Evolutionary conservation across 2,113 vertebrate species (phyloP).

Genomic region (Rafetus swinhoei): DNA sequence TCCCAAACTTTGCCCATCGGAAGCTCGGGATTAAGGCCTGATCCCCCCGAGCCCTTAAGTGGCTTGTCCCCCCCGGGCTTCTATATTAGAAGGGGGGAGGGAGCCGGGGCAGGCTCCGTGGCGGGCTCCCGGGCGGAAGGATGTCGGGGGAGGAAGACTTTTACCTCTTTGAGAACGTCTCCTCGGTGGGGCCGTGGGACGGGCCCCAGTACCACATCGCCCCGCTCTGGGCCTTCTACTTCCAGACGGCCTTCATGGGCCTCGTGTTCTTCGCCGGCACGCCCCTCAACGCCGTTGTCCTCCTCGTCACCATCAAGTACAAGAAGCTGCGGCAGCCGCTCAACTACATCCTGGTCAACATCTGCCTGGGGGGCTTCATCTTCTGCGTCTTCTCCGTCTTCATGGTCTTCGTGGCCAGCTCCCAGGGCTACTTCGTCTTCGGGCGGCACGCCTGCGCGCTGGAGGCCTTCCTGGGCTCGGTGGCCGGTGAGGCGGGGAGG

Average conservation of each 20-base stretch:
- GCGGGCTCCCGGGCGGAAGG: background rate
- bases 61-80: constrained; percentile 37
- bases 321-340: constrained; percentile 85
- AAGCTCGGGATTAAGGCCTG: constrained; percentile 52
- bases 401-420: constrained; percentile 79
- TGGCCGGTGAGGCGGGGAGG: constrained; percentile 42
- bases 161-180: constrained; percentile 84
- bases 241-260: constrained; percentile 86
- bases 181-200: constrained; percentile 81
- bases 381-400: constrained; percentile 81
- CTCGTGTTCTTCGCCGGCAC: constrained; percentile 80
- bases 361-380: constrained; percentile 81
- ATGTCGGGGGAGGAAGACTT: constrained; percentile 83
- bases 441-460: constrained; percentile 78
- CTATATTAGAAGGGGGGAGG: constrained; percentile 51
- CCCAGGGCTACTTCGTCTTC: constrained; percentile 83
- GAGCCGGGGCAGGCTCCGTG: background rate
- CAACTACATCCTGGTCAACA: constrained; percentile 88
- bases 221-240: constrained; percentile 83
- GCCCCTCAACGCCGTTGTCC: constrained; percentile 80
- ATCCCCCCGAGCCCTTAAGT: constrained; percentile 45
- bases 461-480: constrained; percentile 78
- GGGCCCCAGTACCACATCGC: constrained; percentile 88
- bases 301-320: constrained; percentile 83
- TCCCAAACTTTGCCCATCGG: constrained; percentile 61